Base-by-base conservation (phyloP, 2,797 vertebrate genomes). In the Cuculus canorus region DNA sequence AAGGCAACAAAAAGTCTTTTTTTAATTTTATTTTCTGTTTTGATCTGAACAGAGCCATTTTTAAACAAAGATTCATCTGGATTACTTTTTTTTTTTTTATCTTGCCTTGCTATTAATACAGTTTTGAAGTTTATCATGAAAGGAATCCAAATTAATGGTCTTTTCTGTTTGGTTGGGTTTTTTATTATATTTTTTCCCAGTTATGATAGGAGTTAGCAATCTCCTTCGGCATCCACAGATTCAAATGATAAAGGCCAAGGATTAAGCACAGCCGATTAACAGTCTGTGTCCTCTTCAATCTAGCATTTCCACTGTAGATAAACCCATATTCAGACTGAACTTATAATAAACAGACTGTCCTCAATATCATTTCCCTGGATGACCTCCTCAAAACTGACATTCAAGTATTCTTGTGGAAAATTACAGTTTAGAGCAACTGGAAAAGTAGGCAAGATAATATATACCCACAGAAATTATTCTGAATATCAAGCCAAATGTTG, bases 261-360 rank as follows among this genome's bases (percentile, higher is more conserved):
- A 94, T 92, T 94, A 95, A 95, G 91, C 94, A 97, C 96, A 96
- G 93, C 81, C 96, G 96, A 98, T 97, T 97, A 97, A 98, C 95
- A 95, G 64, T 93, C 96, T 92, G 94, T 88, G 87, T 85, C 87
- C 81, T 92, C 88, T 96, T 97, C 97, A 98, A 97, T 98, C 97
- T 97, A 92, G 86, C 84, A 93, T 94, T 96, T 93, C 84, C 88
- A 96, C 95, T 95, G 96, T 90, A 96, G 94, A 94, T 97, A 96
- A 95, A 95, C 86, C 95, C 97, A 96, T 95, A 98, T 98, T 97
- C 97, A 97, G 92, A 91, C 35, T 84, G 10, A 92, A 95, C 83
- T 64, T 72, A 82, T 92, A 95, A 93, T 79, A 96, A 96, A 86
- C 35, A 90, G 90, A 47, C 81, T 86, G 92, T 78, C 93, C 93